Percentiles rank a stretch among this genome's conserved stretches.
These are phyloP conservation scores for Rhabdomys dilectus DNA, from an alignment of 2,113 vertebrate species.

Conservation along the genomic window DNA sequence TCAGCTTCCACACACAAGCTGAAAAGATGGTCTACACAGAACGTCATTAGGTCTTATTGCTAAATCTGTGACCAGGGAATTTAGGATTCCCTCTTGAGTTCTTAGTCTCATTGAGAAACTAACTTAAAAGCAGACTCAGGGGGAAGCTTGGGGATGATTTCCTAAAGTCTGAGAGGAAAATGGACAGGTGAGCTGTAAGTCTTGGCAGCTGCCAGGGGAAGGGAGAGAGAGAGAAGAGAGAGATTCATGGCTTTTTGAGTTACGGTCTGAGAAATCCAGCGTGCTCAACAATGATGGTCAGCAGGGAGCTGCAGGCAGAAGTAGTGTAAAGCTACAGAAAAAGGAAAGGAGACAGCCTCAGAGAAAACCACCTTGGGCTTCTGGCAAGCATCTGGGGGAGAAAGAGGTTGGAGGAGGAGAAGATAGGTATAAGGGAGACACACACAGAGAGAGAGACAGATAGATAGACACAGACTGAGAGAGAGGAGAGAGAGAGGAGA, in stretches of 20 bases:
- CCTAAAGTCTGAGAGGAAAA: not conserved
- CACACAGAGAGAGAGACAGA: too few relatives aligned
- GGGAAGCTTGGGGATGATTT: too few relatives aligned
- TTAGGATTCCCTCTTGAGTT: too few relatives aligned
- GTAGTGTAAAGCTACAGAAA: not conserved
- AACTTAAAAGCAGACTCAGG: not conserved
- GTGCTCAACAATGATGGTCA: not conserved
- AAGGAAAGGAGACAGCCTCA: not conserved
- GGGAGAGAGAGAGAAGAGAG: not conserved
- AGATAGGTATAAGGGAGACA: too few relatives aligned
- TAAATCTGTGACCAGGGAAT: not conserved
- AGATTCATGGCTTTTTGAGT: not conserved
- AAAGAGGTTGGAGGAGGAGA: accelerated
- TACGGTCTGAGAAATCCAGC: not conserved
- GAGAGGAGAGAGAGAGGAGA: not conserved
- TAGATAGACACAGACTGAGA: not conserved
- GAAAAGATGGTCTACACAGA: not conserved
- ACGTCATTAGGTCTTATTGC: too few relatives aligned
- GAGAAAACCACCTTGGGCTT: not conserved
- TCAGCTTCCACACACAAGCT: not conserved
- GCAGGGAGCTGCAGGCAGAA: not conserved
- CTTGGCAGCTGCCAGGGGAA: not conserved
- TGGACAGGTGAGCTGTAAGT: not conserved
- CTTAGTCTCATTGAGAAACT: not conserved
- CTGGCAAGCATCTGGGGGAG: not conserved